Evolutionary conservation across 2,113 vertebrate genomes (phyloP), one percentile per base, ranked within the genome.

Genomic region (Boulengeromyrus knoepffleri): DNA sequence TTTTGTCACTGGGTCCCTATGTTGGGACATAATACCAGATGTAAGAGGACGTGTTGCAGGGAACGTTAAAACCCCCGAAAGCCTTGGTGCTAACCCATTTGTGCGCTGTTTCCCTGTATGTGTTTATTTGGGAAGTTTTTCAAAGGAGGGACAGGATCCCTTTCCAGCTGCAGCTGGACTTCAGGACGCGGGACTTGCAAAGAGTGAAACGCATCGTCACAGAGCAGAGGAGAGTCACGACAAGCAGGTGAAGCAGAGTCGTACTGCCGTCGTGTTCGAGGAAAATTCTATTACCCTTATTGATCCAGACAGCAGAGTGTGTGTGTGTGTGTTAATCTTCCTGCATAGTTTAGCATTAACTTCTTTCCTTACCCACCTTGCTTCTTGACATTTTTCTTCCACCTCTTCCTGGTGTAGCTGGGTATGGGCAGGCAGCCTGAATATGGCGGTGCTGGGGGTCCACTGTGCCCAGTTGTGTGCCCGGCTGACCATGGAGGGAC

Each of bases 401-500:
- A 1, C 70, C 45, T 45, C 53, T 83, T 90, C 50, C 46, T 53
- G 77, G 15, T 83, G 4, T 87, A 97, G 96, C 62, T 91, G 91
- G 90, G 87, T 96, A 24, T 91, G 90, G 89, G 90, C 92, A 0
- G 91, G 94, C 0, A 93, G 90, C 74, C 93, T 97, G 74, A 96
- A 96, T 88, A 91, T 94, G 92, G 91, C 91, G 0, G 95, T 97
- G 5, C 92, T 97, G 7, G 95, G 93, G 0, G 95, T 96, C 36
- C 96, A 97, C 93, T 95, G 93, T 1, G 96, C 95, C 85, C 96
- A 97, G 89, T 93, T 97, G 62, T 96, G 95, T 88, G 96, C 95
- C 77, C 89, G 93, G 17, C 92, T 97, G 39, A 95, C 96, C 10
- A 97, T 96, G 94, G 95, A 96, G 89, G 96, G 96, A 5, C 92